A percentile compares a stretch with the other conserved stretches of the same genome.
These are phyloP conservation scores for Nilaparvata lugens DNA, from an alignment of 1,140 invertebrate genomes.

Conservation along the genomic window DNA sequence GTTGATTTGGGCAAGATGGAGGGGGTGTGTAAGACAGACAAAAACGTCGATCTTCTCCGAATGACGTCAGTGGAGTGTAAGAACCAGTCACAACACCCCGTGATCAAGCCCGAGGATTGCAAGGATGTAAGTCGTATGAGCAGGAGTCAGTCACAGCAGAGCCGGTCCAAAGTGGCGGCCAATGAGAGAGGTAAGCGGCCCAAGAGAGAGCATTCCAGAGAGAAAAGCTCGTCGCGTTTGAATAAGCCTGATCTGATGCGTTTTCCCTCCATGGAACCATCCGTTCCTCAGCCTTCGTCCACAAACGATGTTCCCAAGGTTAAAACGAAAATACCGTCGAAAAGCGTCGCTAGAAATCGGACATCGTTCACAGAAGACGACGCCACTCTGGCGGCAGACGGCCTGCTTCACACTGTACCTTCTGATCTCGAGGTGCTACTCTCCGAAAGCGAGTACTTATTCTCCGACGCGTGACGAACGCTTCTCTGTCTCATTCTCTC, in stretches of 20 bases:
- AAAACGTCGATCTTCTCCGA: constrained; percentile 23
- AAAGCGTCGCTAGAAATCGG: neutral
- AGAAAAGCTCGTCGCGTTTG: neutral
- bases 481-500: too few relatives aligned
- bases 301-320: constrained; percentile 2
- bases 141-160: neutral
- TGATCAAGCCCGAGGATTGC: constrained; percentile 17
- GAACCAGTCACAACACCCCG: constrained; percentile 17
- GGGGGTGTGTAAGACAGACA: neutral
- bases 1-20: too few relatives aligned
- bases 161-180: neutral
- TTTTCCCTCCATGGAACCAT: constrained; percentile 12
- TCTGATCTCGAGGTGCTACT: constrained; percentile 51
- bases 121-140: constrained; percentile 1
- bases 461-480: constrained; percentile 43
- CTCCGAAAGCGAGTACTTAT: constrained; percentile 50
- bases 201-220: neutral
- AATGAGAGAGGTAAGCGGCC: neutral
- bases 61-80: constrained; percentile 27
- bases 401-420: constrained; percentile 44
- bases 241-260: constrained; percentile 10
- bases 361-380: neutral
- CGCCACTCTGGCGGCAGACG: neutral
- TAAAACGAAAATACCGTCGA: too few relatives aligned
- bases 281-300: constrained; percentile 23